Conservation (phyloP, 2,797 vertebrate genomes). For the Micrastur ruficollis region DNA sequence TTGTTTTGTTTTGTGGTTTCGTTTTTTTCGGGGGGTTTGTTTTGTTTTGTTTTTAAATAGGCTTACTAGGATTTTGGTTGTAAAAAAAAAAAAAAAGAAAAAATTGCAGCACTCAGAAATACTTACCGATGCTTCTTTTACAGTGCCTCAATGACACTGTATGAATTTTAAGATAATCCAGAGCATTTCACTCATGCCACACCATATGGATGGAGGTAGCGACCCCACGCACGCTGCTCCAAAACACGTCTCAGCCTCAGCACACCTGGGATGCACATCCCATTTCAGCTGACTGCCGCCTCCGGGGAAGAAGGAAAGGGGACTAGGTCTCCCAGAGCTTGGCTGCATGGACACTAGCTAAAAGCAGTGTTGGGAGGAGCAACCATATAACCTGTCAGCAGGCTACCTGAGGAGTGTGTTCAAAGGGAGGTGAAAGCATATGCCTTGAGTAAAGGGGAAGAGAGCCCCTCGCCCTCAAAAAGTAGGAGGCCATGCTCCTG, state of each 20-base stretch:
- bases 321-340: background rate
- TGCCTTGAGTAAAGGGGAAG: background rate
- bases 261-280: background rate
- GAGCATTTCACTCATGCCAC: background rate
- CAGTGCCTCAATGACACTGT: background rate
- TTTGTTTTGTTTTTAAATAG: background rate
- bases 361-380: background rate
- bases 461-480: accelerated
- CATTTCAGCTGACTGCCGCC: background rate
- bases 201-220: background rate
- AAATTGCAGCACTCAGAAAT: background rate
- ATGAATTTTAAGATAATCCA: background rate
- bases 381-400: accelerated
- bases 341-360: background rate
- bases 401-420: accelerated
- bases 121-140: background rate
- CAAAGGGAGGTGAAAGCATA: background rate
- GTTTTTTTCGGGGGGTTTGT: background rate
- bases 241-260: background rate
- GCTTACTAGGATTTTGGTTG: background rate
- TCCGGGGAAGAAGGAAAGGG: background rate
- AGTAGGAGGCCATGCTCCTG: background rate
- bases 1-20: background rate
- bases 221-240: background rate
- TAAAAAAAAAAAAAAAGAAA: background rate